Percentiles rank a stretch among this genome's conserved stretches.
Conservation (phyloP, 2,888 invertebrate genomes). For the Yponomeuta sedellus region DNA sequence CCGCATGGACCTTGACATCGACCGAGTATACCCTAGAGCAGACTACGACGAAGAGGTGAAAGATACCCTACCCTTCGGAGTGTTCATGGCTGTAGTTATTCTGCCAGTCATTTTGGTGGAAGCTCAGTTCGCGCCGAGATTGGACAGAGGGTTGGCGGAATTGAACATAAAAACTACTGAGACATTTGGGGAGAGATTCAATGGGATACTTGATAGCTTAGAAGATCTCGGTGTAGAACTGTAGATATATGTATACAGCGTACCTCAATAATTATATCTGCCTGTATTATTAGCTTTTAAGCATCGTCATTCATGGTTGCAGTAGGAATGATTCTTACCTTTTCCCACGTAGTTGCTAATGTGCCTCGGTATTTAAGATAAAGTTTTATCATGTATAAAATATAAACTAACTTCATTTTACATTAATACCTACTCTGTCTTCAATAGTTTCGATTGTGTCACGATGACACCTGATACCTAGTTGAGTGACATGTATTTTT, state of each 20-base stretch:
- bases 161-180: conserved; percentile 31
- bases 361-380: too few relatives aligned
- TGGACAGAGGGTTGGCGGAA: conserved; percentile 25
- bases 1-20: conserved; percentile 34
- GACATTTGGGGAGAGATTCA: conserved; percentile 37
- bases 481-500: too few relatives aligned
- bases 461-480: too few relatives aligned
- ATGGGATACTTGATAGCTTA: conserved; percentile 42
- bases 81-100: conserved; percentile 32
- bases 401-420: too few relatives aligned
- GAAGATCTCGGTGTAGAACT: conserved; percentile 34
- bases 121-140: conserved; percentile 33
- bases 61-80: conserved; percentile 38
- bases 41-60: conserved; percentile 42
- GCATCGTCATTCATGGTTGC: too few relatives aligned
- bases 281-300: too few relatives aligned
- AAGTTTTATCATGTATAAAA: too few relatives aligned
- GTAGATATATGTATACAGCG: neutral
- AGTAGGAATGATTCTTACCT: too few relatives aligned
- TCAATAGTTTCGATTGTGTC: too few relatives aligned
- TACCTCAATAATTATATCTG: too few relatives aligned
- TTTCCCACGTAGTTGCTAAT: too few relatives aligned
- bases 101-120: conserved; percentile 41
- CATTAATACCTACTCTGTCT: too few relatives aligned
- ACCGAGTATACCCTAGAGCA: conserved; percentile 36